Evolutionary conservation across 1,140 invertebrate species (phyloP), one percentile per base, ranked within the genome.

Genomic region (Rhagoletis zephyria): DNA sequence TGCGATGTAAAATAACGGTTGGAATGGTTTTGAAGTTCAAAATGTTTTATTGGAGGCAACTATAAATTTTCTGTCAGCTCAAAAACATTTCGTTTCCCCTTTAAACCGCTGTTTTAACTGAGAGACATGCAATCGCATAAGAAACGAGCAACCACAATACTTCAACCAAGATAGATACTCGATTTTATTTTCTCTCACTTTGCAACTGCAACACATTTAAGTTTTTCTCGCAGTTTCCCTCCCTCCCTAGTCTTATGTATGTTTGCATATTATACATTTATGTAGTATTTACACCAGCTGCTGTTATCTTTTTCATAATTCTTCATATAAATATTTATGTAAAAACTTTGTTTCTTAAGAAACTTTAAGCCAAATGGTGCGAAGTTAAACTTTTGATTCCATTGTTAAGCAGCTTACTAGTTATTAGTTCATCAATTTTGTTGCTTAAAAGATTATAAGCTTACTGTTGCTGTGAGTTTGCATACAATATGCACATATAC

Each of bases 301-400:
- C 48, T 81, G 16, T 74, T 74, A 74, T 81, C 74, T 81, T 81
- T 81, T 56, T 81, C 74, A 81, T 81, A 81, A 81, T 81, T 81
- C 74, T 30, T 56, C 2, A 7, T 30, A 51, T 81, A 81, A 81
- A 81, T 81, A 81, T 81, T 81, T 81, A 81, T 81, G 74, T 81
- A 59, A 81, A 81, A 81, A 81, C 74, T 81, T 81, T 7, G 6
- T 81, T 56, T 7, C 48, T 81, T 30, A 19, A 81, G 74, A 81
- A 81, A 81, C 48, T 81, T 81, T 81, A 81, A 81, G 74, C 74
- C 74, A 81, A 81, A 81, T 81, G 74, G 74, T 81, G 74, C 74
- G 48, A 56, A 81, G 74, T 59, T 9, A 81, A 81, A 81, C 7
- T 81, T 81, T 74, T 56, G 16, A 81, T 56, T 81, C 19, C 48